These are phyloP conservation scores for Dolichallabes microphthalmus DNA, from an alignment of 2,113 vertebrate species.

Conservation along the genomic window DNA sequence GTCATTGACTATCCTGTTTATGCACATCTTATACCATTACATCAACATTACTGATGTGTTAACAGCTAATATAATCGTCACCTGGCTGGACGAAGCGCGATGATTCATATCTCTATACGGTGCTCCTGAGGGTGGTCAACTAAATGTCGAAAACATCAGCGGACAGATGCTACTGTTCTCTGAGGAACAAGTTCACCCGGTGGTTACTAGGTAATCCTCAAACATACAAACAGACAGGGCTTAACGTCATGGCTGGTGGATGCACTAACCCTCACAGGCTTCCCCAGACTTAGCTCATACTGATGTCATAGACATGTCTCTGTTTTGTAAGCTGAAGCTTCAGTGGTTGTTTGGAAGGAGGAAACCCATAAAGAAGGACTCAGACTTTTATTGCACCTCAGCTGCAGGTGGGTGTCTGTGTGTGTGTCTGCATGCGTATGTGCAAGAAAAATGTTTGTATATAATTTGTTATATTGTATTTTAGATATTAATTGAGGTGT, in stretches of 20 bases:
- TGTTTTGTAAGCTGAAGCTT: slow-evolving; percentile 40
- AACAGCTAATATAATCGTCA: slow-evolving; percentile 14
- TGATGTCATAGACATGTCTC: slow-evolving; percentile 48
- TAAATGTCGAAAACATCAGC: slow-evolving; percentile 12
- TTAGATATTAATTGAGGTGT: not conserved
- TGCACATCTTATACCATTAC: slow-evolving; percentile 12
- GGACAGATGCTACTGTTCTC: slow-evolving; percentile 24
- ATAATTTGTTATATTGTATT: not conserved
- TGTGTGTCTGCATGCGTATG: not conserved
- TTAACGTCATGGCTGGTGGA: slow-evolving; percentile 1
- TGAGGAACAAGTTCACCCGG: not conserved
- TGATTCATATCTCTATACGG: not conserved
- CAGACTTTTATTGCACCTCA: slow-evolving; percentile 38
- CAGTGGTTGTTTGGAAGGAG: slow-evolving; percentile 46
- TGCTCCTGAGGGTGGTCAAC: slow-evolving; percentile 25
- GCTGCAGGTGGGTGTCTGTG: slow-evolving; percentile 41
- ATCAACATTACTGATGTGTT: slow-evolving; percentile 5
- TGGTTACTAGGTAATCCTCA: slow-evolving; percentile 44
- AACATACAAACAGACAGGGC: slow-evolving; percentile 34
- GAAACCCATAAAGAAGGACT: slow-evolving; percentile 49
- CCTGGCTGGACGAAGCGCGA: not conserved
- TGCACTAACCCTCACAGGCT: slow-evolving; percentile 37
- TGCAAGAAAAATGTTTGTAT: not conserved
- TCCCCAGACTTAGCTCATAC: slow-evolving; percentile 47
- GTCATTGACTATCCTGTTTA: not conserved